A percentile compares a stretch with the other conserved stretches of the same genome.
phyloP scores from a whole-genome alignment of 2,797 vertebrate genomes.

The Cercopithecus hamlyni region DNA sequence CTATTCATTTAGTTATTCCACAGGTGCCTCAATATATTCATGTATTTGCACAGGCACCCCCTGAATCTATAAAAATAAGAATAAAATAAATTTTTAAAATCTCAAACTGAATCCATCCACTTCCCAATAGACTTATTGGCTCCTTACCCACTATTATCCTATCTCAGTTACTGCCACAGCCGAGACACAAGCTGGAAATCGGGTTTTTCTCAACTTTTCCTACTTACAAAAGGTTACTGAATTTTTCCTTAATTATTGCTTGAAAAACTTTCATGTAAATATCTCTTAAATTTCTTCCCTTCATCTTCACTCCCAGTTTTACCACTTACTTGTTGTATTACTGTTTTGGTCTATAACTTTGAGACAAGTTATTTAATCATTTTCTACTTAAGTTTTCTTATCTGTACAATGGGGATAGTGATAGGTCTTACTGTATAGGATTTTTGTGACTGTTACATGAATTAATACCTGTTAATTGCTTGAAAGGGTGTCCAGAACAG shows the following conservation, averaged over 20 bases:
- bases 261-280: not conserved
- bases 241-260: not conserved
- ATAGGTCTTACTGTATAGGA: not conserved
- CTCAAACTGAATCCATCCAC: not conserved
- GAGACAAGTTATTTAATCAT: not conserved
- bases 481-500: not conserved
- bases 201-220: not conserved
- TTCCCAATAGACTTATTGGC: not conserved
- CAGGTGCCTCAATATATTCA: not conserved
- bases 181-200: not conserved
- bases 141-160: not conserved
- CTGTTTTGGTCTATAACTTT: not conserved
- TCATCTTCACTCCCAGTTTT: not conserved
- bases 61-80: not conserved
- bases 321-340: not conserved
- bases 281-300: not conserved
- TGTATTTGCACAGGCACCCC: not conserved
- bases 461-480: not conserved
- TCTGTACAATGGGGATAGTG: not conserved
- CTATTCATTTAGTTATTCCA: not conserved
- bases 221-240: not conserved
- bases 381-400: not conserved
- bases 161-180: not conserved
- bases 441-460: not conserved
- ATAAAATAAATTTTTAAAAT: not conserved